phyloP scores from a whole-genome alignment of 2,113 vertebrate species.

The Cyprinus carpio region DNA sequence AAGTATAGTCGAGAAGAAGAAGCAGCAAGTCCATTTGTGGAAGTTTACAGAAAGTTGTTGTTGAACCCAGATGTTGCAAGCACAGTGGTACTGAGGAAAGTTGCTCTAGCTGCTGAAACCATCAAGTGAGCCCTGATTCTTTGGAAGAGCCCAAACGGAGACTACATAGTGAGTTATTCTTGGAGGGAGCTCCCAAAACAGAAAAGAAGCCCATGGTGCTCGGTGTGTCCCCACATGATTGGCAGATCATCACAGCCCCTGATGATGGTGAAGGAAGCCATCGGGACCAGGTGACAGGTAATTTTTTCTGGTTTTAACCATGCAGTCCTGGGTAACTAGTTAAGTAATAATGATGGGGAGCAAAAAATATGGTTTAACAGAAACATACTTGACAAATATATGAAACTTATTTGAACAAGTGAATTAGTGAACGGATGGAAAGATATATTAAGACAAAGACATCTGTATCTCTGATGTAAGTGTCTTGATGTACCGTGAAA shows the following conservation, averaged over 20 bases:
- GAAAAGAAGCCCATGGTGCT: constrained; percentile 70
- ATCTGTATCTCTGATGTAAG: not conserved
- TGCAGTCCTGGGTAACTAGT: not conserved
- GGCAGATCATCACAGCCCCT: constrained; percentile 65
- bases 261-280: constrained; percentile 56
- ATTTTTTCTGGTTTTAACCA: constrained; percentile 33
- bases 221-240: constrained; percentile 65
- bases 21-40: constrained; percentile 7
- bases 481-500: not conserved
- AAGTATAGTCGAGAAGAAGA: not conserved
- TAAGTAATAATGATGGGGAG: not conserved
- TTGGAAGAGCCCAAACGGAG: constrained; percentile 53
- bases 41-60: constrained; percentile 19
- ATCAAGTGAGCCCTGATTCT: not conserved
- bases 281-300: constrained; percentile 62
- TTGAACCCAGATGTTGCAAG: not conserved
- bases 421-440: too few species aligned
- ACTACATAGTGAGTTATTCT: constrained; percentile 72
- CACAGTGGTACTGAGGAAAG: not conserved
- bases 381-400: not conserved
- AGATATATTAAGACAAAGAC: not conserved
- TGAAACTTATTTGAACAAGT: not conserved
- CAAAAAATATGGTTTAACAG: not conserved
- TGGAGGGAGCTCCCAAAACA: constrained; percentile 69
- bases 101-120: constrained; percentile 16